A percentile compares a stretch with the other conserved stretches of the same genome.
Conservation (phyloP, 2,797 vertebrate genomes). For the Apogon talboti region DNA sequence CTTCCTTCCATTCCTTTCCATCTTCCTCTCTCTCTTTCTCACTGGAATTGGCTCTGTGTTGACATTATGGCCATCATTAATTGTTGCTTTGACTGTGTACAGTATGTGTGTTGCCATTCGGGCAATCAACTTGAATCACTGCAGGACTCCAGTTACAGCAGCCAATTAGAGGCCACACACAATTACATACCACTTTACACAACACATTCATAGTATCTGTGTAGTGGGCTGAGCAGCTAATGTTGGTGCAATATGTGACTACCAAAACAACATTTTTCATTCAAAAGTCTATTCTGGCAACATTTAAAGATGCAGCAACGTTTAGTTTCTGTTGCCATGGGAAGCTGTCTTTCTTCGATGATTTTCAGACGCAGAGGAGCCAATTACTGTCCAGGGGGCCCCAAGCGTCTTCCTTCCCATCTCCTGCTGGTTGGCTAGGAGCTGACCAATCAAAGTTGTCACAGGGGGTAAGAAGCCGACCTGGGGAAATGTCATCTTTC, state of each 20-base stretch:
- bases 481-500: slow-evolving; percentile 47
- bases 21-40: slow-evolving; percentile 31
- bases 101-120: slow-evolving; percentile 31
- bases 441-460: slow-evolving; percentile 55
- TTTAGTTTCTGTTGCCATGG: not conserved
- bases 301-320: slow-evolving; percentile 24
- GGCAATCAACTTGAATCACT: slow-evolving; percentile 53
- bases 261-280: slow-evolving; percentile 45
- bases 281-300: slow-evolving; percentile 22
- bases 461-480: slow-evolving; percentile 33
- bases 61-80: slow-evolving; percentile 66
- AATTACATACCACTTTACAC: not conserved
- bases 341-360: slow-evolving; percentile 1
- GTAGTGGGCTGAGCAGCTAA: slow-evolving; percentile 8
- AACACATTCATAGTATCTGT: slow-evolving; percentile 14
- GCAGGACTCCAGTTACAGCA: slow-evolving; percentile 61
- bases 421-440: slow-evolving; percentile 52
- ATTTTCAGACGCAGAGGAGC: slow-evolving; percentile 43
- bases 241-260: slow-evolving; percentile 33
- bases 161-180: slow-evolving; percentile 68
- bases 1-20: slow-evolving; percentile 1
- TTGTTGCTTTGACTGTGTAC: slow-evolving; percentile 36
- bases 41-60: slow-evolving; percentile 30
- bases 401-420: slow-evolving; percentile 31
- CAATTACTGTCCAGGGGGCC: slow-evolving; percentile 53